Conservation (phyloP, 2,888 invertebrate species). For the Tethea ocularis region DNA sequence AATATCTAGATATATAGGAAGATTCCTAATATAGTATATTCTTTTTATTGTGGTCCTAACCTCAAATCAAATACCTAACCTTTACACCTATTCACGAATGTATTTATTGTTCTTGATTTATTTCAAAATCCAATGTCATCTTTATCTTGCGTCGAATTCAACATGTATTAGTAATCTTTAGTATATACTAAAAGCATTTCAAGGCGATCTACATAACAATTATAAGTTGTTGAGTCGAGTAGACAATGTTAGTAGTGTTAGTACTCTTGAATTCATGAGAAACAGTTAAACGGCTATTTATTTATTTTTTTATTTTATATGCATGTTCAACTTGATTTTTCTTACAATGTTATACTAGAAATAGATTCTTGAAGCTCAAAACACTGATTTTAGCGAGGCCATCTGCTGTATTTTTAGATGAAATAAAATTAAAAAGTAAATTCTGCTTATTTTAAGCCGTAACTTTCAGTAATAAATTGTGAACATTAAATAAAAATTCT, state of each 20-base stretch:
- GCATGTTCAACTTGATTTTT: too few species aligned
- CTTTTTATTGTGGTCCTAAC: too few species aligned
- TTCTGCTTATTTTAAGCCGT: neutral
- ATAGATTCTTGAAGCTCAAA: too few species aligned
- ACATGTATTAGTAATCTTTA: neutral
- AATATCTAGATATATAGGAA: too few species aligned
- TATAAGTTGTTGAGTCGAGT: neutral
- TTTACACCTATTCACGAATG: too few species aligned
- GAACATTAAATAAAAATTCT: neutral
- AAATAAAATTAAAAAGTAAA: neutral
- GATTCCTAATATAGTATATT: too few species aligned
- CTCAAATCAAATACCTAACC: too few species aligned
- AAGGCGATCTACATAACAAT: slow-evolving; percentile 25
- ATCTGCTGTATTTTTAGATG: too few species aligned
- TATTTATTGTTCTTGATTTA: neutral
- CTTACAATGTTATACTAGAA: too few species aligned
- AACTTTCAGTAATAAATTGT: neutral
- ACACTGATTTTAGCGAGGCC: too few species aligned
- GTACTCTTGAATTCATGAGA: neutral
- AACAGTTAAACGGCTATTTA: neutral
- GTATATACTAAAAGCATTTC: slow-evolving; percentile 28
- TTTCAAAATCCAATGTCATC: neutral
- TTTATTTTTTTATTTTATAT: too few species aligned
- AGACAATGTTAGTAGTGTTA: neutral
- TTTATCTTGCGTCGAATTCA: slow-evolving; percentile 6